Conservation (phyloP, 2,797 vertebrate species). For the Falco novaeseelandiae region DNA sequence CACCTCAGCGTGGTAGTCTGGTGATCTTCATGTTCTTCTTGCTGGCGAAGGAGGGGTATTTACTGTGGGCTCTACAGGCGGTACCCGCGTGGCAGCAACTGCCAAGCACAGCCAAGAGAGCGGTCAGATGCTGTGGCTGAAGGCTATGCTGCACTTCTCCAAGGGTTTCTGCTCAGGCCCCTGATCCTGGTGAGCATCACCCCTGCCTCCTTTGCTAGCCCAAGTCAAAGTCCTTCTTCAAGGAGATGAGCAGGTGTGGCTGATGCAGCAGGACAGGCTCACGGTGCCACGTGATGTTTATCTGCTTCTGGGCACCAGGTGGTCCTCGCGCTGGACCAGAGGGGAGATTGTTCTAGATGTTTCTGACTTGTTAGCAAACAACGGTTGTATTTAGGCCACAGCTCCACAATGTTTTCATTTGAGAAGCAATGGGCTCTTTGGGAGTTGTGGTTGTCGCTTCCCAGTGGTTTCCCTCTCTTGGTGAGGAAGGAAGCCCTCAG, state of each 20-base stretch:
- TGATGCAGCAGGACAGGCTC: background rate
- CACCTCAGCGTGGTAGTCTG: background rate
- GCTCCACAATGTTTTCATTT: background rate
- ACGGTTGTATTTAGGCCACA: background rate
- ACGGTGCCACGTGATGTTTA: accelerated
- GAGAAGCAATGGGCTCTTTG: background rate
- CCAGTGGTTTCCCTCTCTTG: background rate
- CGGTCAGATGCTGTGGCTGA: too few relatives aligned
- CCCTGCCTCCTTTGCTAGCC: background rate
- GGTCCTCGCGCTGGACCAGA: background rate
- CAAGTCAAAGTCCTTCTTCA: background rate
- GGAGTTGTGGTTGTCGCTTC: background rate
- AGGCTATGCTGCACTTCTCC: background rate
- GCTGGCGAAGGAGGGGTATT: background rate
- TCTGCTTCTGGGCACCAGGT: background rate
- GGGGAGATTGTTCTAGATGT: background rate
- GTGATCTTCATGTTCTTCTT: background rate
- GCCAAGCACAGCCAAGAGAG: background rate
- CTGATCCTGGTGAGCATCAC: background rate
- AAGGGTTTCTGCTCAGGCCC: background rate
- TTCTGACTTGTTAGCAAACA: background rate
- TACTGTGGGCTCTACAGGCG: background rate
- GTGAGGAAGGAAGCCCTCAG: background rate
- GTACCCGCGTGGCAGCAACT: background rate
- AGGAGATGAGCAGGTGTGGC: background rate